phyloP scores from a whole-genome alignment of 2,888 invertebrate species.

The Athalia rosae region DNA sequence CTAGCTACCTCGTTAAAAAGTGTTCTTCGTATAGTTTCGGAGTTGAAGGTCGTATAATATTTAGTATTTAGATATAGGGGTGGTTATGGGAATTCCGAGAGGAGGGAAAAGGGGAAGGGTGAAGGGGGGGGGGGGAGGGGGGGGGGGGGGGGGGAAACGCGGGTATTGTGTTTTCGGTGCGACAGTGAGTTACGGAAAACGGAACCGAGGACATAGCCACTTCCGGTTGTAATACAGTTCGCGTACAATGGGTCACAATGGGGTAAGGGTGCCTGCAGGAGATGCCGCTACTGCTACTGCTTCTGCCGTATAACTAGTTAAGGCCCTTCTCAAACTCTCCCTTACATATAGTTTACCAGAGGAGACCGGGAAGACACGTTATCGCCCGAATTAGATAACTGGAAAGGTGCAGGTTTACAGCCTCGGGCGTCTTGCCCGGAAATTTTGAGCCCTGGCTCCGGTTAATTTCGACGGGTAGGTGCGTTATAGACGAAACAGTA shows the following conservation, averaged over 20 bases:
- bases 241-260: constrained; percentile 71
- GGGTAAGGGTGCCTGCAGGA: constrained; percentile 54
- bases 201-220: constrained; percentile 71
- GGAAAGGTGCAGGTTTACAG: no score
- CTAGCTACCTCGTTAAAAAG: no score
- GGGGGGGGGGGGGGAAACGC: constrained; percentile 46
- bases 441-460: no score
- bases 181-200: constrained; percentile 72
- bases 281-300: not conserved
- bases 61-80: constrained; percentile 12
- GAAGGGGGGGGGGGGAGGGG: no score
- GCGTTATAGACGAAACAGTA: no score
- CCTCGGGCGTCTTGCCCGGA: no score
- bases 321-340: not conserved
- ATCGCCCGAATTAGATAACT: no score
- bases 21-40: not conserved
- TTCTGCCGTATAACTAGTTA: not conserved
- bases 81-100: not conserved
- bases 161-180: constrained; percentile 61
- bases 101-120: not conserved
- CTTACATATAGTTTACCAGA: not conserved
- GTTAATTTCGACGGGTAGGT: no score
- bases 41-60: not conserved
- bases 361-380: not conserved
- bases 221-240: constrained; percentile 73